Conservation (phyloP, 2,888 invertebrate genomes). For the Lissocephala sabroskyi region DNA sequence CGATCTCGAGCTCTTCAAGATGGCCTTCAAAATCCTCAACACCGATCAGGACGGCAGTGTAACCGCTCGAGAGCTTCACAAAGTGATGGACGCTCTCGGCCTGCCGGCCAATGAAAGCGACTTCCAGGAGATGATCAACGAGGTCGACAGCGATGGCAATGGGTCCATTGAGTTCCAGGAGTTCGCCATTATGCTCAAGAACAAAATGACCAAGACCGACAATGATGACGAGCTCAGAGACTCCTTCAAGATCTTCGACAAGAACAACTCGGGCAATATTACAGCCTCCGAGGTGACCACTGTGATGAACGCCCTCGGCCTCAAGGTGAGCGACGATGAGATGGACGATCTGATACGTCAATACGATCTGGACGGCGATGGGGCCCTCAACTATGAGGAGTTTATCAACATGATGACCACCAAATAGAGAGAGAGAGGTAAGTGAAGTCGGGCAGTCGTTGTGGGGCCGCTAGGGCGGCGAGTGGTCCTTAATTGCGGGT, state of each 20-base stretch:
- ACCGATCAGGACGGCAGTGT: constrained; percentile 99
- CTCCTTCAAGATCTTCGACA: constrained; percentile 79
- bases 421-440: background rate
- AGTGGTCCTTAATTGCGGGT: too few species aligned
- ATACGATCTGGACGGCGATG: constrained; percentile 97
- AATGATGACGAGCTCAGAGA: constrained; percentile 95
- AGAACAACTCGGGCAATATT: constrained; percentile 98
- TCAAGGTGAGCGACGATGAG: constrained; percentile 97
- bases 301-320: constrained; percentile 98
- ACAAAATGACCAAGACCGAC: constrained; percentile 98
- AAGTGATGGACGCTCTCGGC: constrained; percentile 96
- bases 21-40: constrained; percentile 98
- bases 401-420: constrained; percentile 88
- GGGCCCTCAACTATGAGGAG: constrained; percentile 83
- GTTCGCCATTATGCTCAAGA: constrained; percentile 98
- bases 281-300: constrained; percentile 95
- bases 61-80: constrained; percentile 98
- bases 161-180: constrained; percentile 98
- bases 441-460: too few species aligned
- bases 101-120: constrained; percentile 99
- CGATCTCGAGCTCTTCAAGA: constrained; percentile 99
- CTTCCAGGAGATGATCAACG: constrained; percentile 99
- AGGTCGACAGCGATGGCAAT: constrained; percentile 82
- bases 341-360: constrained; percentile 98
- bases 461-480: too few species aligned